Evolutionary conservation across 2,113 vertebrate genomes (phyloP).

Genomic region (Chaetops frenatus): DNA sequence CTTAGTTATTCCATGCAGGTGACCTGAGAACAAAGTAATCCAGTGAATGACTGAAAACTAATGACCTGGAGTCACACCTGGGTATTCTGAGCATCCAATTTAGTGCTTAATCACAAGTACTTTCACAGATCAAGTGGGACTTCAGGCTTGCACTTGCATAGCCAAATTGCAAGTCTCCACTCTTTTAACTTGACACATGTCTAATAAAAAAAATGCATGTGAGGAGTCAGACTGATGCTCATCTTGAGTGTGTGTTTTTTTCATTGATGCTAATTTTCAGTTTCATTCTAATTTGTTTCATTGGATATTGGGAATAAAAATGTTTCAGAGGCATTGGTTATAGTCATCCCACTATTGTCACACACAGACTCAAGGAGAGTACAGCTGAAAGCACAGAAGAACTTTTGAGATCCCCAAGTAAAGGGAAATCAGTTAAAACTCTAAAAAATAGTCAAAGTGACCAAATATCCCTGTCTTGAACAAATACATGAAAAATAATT

Average conservation of each 20-base stretch:
- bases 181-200: not conserved
- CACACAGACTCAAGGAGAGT: not conserved
- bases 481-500: not conserved
- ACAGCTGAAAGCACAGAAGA: not conserved
- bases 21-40: not conserved
- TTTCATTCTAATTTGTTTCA: not conserved
- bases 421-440: not conserved
- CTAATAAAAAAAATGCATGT: not conserved
- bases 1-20: not conserved
- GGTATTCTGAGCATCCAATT: not conserved
- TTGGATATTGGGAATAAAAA: not conserved
- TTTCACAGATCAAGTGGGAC: not conserved
- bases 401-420: not conserved
- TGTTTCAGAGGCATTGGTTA: not conserved
- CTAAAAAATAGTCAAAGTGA: not conserved
- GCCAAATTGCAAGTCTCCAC: not conserved
- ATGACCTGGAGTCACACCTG: not conserved
- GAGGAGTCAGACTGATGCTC: not conserved
- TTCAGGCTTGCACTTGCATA: not conserved
- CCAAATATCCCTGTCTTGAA: not conserved
- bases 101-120: not conserved
- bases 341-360: not conserved
- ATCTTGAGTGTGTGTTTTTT: not conserved
- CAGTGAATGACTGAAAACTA: not conserved
- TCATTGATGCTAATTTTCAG: not conserved